Conservation (phyloP, 2,113 vertebrate species). For the Lipotes vexillifer region DNA sequence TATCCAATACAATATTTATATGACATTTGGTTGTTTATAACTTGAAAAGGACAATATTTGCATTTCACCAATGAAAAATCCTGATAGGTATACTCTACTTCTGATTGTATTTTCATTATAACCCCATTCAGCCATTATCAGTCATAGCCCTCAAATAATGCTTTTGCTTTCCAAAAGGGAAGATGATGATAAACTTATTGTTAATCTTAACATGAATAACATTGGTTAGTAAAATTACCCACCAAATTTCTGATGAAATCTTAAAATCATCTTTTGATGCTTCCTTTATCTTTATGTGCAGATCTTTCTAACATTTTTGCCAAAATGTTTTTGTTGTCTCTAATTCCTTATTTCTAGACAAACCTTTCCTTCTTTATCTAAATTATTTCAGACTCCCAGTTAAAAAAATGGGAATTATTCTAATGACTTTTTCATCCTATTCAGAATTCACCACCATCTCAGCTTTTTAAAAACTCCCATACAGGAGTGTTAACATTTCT, state of each 20-base stretch:
- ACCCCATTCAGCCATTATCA: neutral
- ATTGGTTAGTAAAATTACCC: neutral
- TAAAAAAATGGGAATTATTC: neutral
- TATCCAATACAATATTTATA: neutral
- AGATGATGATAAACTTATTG: neutral
- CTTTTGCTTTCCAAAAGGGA: neutral
- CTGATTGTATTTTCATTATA: neutral
- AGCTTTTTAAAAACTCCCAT: neutral
- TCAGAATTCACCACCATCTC: neutral
- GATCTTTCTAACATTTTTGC: neutral
- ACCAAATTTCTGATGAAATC: neutral
- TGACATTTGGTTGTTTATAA: neutral
- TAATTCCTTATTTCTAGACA: neutral
- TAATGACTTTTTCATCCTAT: neutral
- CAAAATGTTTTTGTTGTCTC: rapidly evolving
- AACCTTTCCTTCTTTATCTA: neutral
- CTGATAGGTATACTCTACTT: neutral
- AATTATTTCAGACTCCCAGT: neutral
- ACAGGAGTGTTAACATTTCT: neutral
- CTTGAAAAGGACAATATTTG: neutral
- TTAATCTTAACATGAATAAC: neutral
- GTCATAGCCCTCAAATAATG: neutral
- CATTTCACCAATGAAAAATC: neutral
- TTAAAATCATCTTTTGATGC: neutral
- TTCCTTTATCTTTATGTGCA: neutral